A percentile compares a stretch with the other conserved stretches of the same genome.
Evolutionary conservation across 1,140 invertebrate species (phyloP).

Genomic region (Heliconius hermathena): DNA sequence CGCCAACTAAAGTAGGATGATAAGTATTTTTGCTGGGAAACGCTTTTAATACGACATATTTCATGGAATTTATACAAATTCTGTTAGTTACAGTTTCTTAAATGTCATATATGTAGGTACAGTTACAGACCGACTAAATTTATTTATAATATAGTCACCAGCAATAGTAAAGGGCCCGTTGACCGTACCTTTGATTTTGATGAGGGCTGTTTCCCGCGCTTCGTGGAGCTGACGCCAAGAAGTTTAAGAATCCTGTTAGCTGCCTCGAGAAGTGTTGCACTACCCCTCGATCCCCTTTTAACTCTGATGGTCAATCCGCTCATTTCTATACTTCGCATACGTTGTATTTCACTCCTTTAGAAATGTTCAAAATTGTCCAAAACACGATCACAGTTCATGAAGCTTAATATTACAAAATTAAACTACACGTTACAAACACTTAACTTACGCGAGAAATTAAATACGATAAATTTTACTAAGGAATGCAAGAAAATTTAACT

Average conservation of each 20-base stretch:
- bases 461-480: conserved; percentile 53
- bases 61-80: not conserved
- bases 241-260: conserved; percentile 80
- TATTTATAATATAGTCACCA: not conserved
- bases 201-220: conserved; percentile 78
- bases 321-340: conserved; percentile 77
- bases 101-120: not conserved
- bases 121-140: not conserved
- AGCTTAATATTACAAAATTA: conserved; percentile 45
- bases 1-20: not conserved
- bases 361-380: conserved; percentile 64
- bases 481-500: conserved; percentile 58
- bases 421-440: conserved; percentile 39
- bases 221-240: conserved; percentile 78
- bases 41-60: no score
- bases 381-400: conserved; percentile 74
- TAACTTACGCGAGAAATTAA: conserved; percentile 34
- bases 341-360: conserved; percentile 63
- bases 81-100: no score
- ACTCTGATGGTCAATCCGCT: conserved; percentile 80
- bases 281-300: conserved; percentile 81
- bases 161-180: conserved; percentile 41
- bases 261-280: conserved; percentile 80
- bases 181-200: conserved; percentile 79
- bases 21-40: not conserved